Base-by-base conservation (phyloP, 2,113 vertebrate species). In the Tenebrosternarchus preto region DNA sequence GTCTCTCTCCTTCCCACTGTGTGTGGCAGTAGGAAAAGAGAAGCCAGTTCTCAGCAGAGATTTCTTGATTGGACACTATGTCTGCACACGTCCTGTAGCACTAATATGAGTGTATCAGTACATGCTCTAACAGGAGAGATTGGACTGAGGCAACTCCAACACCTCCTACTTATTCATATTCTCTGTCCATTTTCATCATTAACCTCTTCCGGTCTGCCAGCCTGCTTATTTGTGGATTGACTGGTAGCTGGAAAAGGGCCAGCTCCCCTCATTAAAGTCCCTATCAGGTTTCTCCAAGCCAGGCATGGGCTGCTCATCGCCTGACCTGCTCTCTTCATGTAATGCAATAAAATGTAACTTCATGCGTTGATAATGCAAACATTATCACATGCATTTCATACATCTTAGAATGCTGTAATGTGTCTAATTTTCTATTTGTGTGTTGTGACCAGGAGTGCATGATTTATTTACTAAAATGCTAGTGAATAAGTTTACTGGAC, bases 301-400 rank as follows among this genome's bases (percentile, higher is more conserved):
- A 29, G 64, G 61, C 60, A 19, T 43, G 43, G 53, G 33, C 57
- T 78, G 53, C 80, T 82, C 78, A 73, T 72, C 63, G 53, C 76
- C 64, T 31, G 31, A 33, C 29, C 11, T 66, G 39, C 55, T 24
- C 36, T 63, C 53, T 20, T 27, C 8, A 2, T 68, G 50, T 86
- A 87, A 91, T 92, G 81, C 89, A 74, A 72, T 84, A 80, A 81
- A 79, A 86, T 88, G 90, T 88, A 92, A 92, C 86, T 77, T 83
- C 81, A 90, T 82, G 90, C 69, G 19, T 63, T 69, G 33, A 4
- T 78, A 46, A 87, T 74, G 55, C 66, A 50, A 20, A 80, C 43
- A 50, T 50, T 50, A 50, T 61, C 59, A 66, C 16, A 71, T 60
- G 57, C 24, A 31, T 63, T 31, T 71, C 39, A 64, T 71, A 64